phyloP scores from a whole-genome alignment of 2,113 vertebrate species.

The Lycaon pictus region DNA sequence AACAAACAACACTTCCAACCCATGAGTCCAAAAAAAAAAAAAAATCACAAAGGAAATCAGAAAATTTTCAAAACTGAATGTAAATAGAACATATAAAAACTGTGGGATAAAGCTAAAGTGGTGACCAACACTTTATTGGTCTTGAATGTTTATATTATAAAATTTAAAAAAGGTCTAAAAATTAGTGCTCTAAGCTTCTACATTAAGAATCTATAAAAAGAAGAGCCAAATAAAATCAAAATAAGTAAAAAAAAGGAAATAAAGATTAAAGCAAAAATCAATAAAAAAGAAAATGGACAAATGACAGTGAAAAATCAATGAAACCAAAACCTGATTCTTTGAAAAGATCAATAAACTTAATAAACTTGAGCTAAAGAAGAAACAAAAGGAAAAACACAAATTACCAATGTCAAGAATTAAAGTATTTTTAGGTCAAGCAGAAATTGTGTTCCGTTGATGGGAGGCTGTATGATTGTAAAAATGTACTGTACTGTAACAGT shows the following conservation, averaged over 20 bases:
- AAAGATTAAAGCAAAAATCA: not conserved
- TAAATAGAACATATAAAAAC: not conserved
- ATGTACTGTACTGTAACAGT: constrained; percentile 74
- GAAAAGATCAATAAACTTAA: not conserved
- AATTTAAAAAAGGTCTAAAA: not conserved
- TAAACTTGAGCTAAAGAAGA: not conserved
- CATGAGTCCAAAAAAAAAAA: not conserved
- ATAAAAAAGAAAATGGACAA: not conserved
- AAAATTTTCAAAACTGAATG: not conserved
- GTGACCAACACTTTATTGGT: not conserved
- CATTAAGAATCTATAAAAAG: not conserved
- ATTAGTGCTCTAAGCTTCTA: not conserved
- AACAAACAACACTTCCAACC: not conserved
- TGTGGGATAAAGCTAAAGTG: not conserved
- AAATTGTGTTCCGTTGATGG: constrained; percentile 57
- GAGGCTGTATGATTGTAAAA: constrained; percentile 72
- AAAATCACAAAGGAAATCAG: not conserved
- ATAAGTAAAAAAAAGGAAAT: not conserved
- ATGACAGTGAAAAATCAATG: not conserved
- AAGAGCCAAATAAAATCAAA: not conserved
- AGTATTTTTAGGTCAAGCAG: constrained; percentile 69
- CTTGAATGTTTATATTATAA: not conserved
- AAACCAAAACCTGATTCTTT: constrained; percentile 13
- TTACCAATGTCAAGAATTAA: not conserved
- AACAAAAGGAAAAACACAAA: not conserved